Evolutionary conservation across 2,797 vertebrate species (phyloP).

Genomic region (Simalia tracyae): DNA sequence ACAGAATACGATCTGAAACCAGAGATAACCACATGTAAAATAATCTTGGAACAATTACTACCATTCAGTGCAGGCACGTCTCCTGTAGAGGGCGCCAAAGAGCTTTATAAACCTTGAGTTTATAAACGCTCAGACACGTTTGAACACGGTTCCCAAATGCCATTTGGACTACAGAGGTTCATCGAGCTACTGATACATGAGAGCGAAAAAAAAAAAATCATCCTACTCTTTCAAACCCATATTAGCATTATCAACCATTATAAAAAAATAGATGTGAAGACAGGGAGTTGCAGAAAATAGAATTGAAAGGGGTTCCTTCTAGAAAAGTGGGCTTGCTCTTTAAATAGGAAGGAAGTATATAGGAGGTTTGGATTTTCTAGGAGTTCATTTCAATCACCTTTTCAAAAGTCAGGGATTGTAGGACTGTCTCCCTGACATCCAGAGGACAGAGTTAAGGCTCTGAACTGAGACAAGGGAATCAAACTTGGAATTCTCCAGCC

Average conservation of each 20-base stretch:
- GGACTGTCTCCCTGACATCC: too few relatives aligned
- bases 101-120: not conserved
- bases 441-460: too few relatives aligned
- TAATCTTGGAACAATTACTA: not conserved
- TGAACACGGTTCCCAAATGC: not conserved
- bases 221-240: not conserved
- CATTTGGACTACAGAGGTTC: conserved; percentile 16
- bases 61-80: not conserved
- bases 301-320: not conserved
- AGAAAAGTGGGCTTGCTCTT: not conserved
- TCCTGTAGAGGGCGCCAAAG: conserved; percentile 13
- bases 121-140: not conserved
- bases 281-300: not conserved
- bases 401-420: not conserved
- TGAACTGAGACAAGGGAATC: too few relatives aligned
- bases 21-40: not conserved
- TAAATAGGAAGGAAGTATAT: not conserved
- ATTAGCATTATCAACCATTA: not conserved
- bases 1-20: not conserved
- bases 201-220: not conserved
- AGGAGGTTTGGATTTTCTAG: not conserved
- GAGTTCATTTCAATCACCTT: not conserved
- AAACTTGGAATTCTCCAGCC: too few relatives aligned
- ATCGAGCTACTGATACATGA: not conserved
- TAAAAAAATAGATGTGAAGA: not conserved